Evolutionary conservation across 2,113 vertebrate genomes (phyloP).

Genomic region (Desmodus rotundus): DNA sequence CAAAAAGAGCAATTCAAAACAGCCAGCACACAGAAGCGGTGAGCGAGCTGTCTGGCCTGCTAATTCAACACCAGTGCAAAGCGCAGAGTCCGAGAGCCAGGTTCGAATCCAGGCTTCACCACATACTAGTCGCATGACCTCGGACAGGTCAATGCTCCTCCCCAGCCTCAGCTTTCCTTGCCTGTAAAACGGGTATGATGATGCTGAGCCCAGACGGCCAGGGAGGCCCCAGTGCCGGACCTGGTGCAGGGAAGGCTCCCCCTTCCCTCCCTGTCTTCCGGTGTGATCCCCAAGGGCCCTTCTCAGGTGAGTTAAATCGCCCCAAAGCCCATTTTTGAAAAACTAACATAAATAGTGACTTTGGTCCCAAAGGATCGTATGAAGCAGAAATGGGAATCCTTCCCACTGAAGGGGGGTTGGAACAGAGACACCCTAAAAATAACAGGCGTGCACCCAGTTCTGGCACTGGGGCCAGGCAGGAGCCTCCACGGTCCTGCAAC

Average conservation of each 20-base stretch:
- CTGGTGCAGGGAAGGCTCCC: too few relatives aligned
- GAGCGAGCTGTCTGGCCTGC: background rate
- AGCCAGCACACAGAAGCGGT: accelerated
- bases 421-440: background rate
- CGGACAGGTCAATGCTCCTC: background rate
- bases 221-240: background rate
- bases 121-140: background rate
- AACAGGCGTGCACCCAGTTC: background rate
- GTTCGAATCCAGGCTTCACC: background rate
- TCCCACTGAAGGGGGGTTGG: background rate
- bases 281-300: accelerated
- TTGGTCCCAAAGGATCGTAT: background rate
- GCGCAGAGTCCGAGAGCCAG: background rate
- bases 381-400: background rate
- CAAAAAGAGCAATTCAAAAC: background rate
- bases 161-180: background rate
- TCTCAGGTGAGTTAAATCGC: background rate
- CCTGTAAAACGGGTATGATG: background rate
- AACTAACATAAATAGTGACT: background rate
- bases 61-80: background rate
- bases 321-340: background rate
- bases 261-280: background rate
- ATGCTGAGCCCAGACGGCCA: background rate
- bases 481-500: background rate
- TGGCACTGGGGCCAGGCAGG: accelerated